These are phyloP conservation scores for Rhamnusium bicolor DNA, from an alignment of 2,888 invertebrate species.

Conservation along the genomic window DNA sequence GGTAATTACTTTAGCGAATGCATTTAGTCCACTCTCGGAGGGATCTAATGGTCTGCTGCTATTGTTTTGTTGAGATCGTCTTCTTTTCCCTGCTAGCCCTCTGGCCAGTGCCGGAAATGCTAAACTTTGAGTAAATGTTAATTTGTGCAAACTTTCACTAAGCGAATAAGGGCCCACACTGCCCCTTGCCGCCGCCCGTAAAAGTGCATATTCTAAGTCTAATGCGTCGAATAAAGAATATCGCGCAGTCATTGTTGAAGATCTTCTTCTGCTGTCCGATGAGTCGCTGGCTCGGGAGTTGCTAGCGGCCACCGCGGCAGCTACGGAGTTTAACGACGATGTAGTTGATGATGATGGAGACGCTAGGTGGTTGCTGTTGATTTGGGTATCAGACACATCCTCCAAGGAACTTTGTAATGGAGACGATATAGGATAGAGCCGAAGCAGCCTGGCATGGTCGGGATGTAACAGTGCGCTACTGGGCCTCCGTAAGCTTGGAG, in stretches of 20 bases:
- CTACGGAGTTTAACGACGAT: conserved; percentile 74
- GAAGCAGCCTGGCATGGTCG: conserved; percentile 79
- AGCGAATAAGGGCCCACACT: conserved; percentile 82
- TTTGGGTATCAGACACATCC: conserved; percentile 70
- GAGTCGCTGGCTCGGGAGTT: conserved; percentile 64
- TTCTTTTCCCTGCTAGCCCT: conserved; percentile 78
- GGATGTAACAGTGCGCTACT: conserved; percentile 79
- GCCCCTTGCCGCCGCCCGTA: conserved; percentile 80
- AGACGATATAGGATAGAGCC: conserved; percentile 69
- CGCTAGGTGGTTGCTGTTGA: conserved; percentile 62
- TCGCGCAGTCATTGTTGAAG: conserved; percentile 76
- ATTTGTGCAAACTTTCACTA: conserved; percentile 81
- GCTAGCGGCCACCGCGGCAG: conserved; percentile 64
- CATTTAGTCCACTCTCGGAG: conserved; percentile 79
- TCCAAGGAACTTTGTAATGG: conserved; percentile 71
- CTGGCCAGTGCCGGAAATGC: conserved; percentile 82
- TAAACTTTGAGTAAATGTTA: conserved; percentile 82
- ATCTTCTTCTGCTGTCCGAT: conserved; percentile 72
- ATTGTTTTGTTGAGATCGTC: conserved; percentile 72
- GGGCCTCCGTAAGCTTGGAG: conserved; percentile 72
- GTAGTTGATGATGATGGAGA: conserved; percentile 75
- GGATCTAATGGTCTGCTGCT: conserved; percentile 75
- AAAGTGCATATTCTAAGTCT: conserved; percentile 80
- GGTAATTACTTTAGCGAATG: conserved; percentile 81
- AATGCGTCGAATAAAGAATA: conserved; percentile 82